phyloP scores from a whole-genome alignment of 1,140 invertebrate genomes.

The Mercenaria mercenaria region DNA sequence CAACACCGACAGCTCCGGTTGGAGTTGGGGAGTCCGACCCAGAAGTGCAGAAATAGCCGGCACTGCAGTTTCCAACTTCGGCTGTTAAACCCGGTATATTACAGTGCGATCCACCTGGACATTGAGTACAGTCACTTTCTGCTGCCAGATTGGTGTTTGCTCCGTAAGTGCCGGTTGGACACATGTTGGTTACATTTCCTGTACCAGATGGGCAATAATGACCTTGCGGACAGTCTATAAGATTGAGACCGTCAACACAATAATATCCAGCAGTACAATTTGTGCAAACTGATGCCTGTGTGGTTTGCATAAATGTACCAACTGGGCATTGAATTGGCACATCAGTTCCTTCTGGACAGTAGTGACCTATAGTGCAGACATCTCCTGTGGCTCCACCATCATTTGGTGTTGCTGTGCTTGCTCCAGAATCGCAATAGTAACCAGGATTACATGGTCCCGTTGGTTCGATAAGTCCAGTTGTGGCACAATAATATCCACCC shows the following conservation, averaged over 20 bases:
- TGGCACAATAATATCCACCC: conserved; percentile 82
- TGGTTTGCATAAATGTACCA: conserved; percentile 81
- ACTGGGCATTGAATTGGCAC: conserved; percentile 79
- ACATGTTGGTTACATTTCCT: conserved; percentile 79
- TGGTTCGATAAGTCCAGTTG: conserved; percentile 77
- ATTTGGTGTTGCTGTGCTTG: conserved; percentile 76
- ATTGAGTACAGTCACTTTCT: conserved; percentile 80
- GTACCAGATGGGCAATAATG: conserved; percentile 83
- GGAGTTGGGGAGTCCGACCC: conserved; percentile 81
- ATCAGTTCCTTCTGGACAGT: conserved; percentile 79
- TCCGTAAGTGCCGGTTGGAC: conserved; percentile 83
- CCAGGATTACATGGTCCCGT: conserved; percentile 80
- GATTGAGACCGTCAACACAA: conserved; percentile 79
- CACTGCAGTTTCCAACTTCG: conserved; percentile 78
- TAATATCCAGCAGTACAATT: conserved; percentile 82
- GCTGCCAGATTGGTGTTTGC: conserved; percentile 73
- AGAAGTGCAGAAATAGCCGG: conserved; percentile 83
- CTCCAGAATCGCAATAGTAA: conserved; percentile 78
- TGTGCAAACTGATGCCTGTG: conserved; percentile 79
- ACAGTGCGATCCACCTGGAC: conserved; percentile 82
- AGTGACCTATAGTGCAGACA: conserved; percentile 80
- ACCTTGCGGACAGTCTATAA: conserved; percentile 79
- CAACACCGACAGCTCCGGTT: conserved; percentile 73
- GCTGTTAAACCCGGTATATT: conserved; percentile 73
- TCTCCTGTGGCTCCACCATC: conserved; percentile 78